These are phyloP conservation scores for Caradrina clavipalpis DNA, from an alignment of 2,888 invertebrate species.

Conservation along the genomic window DNA sequence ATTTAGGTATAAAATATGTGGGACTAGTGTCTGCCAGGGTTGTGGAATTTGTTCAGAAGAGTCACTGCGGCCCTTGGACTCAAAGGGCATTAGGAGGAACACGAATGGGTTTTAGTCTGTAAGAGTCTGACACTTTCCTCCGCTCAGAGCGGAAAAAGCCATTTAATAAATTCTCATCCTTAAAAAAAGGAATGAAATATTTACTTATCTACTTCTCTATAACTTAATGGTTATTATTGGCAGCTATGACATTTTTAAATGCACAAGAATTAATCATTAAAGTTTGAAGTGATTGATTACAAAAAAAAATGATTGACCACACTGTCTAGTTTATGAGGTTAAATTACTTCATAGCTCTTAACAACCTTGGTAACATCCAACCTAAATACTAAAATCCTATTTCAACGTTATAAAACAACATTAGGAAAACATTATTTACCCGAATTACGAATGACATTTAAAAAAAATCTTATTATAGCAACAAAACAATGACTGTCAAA, in stretches of 20 bases:
- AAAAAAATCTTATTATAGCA: background rate
- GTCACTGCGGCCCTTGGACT: too few relatives aligned
- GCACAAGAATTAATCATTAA: conserved; percentile 5
- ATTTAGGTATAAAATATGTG: background rate
- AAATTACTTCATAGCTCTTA: too few relatives aligned
- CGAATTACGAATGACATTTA: conserved; percentile 16
- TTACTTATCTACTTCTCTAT: conserved; percentile 25
- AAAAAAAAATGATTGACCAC: background rate
- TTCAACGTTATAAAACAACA: background rate
- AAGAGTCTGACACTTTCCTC: too few relatives aligned
- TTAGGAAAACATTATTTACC: background rate
- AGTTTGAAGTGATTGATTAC: background rate
- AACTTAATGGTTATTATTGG: conserved; percentile 42
- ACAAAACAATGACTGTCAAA: conserved; percentile 22
- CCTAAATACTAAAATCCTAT: background rate
- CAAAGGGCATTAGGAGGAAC: too few relatives aligned
- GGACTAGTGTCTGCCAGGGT: too few relatives aligned
- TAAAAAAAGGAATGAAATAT: too few relatives aligned
- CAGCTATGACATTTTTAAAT: conserved; percentile 40
- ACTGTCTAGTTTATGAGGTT: too few relatives aligned
- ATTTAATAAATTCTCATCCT: too few relatives aligned
- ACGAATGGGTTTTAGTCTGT: too few relatives aligned
- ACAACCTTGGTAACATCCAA: too few relatives aligned
- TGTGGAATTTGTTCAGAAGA: too few relatives aligned
- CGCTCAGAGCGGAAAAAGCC: too few relatives aligned